A percentile compares a stretch with the other conserved stretches of the same genome.
These are phyloP conservation scores for Cephus rjabovi DNA, from an alignment of 2,888 invertebrate genomes.

Conservation along the genomic window DNA sequence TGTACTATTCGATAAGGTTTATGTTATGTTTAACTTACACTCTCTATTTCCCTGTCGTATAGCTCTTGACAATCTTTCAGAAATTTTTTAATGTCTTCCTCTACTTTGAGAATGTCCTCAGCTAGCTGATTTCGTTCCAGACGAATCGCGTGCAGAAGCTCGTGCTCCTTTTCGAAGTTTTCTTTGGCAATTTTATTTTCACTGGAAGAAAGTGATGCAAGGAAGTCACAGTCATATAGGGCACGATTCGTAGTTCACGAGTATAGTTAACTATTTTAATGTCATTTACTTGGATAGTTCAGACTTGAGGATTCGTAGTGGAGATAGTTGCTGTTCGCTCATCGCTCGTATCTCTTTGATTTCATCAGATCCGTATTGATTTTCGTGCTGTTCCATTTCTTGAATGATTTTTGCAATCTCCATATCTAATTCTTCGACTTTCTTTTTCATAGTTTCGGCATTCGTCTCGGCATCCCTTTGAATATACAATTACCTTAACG, in stretches of 20 bases:
- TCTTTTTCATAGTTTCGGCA: slow-evolving; percentile 24
- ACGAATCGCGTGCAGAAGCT: slow-evolving; percentile 26
- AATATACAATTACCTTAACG: slow-evolving; percentile 3
- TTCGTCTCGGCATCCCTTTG: slow-evolving; percentile 27
- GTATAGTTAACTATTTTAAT: background rate
- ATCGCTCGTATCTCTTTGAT: slow-evolving; percentile 22
- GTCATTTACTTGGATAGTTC: slow-evolving; percentile 32
- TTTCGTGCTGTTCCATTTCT: slow-evolving; percentile 20
- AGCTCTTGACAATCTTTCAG: slow-evolving; percentile 33
- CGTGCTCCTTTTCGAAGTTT: slow-evolving; percentile 25
- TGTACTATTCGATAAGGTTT: background rate
- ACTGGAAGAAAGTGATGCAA: slow-evolving; percentile 20
- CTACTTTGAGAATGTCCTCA: slow-evolving; percentile 17
- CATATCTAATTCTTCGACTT: slow-evolving; percentile 25
- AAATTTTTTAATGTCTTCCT: slow-evolving; percentile 28
- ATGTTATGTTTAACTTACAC: slow-evolving; percentile 20
- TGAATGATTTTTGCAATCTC: slow-evolving; percentile 16
- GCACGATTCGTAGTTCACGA: background rate
- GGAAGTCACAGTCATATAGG: background rate
- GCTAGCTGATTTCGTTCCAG: slow-evolving; percentile 25
- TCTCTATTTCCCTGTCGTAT: slow-evolving; percentile 37
- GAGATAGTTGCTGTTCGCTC: slow-evolving; percentile 30
- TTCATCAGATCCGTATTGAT: slow-evolving; percentile 23
- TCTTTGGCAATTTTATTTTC: slow-evolving; percentile 30
- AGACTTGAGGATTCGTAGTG: slow-evolving; percentile 20